Evolutionary conservation across 2,888 invertebrate species (phyloP).

Genomic region (Cheilosia urbana): DNA sequence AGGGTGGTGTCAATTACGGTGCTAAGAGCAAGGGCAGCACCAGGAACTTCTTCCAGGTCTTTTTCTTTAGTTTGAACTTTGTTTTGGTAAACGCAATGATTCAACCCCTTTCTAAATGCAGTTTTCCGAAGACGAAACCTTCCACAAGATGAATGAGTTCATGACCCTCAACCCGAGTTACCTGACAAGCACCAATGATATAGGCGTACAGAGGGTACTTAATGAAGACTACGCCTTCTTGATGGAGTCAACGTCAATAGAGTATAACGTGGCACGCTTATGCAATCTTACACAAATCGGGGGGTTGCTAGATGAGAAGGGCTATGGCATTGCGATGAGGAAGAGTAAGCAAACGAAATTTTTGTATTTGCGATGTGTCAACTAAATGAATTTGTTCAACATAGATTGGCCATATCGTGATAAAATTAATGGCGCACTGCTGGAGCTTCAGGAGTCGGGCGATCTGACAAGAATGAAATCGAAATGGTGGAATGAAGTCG

Average conservation of each 20-base stretch:
- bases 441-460: constrained; percentile 93
- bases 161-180: constrained; percentile 88
- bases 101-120: constrained; percentile 52
- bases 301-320: constrained; percentile 88
- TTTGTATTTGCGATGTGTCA: not conserved
- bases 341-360: constrained; percentile 84
- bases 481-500: constrained; percentile 95
- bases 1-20: constrained; percentile 93
- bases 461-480: constrained; percentile 90
- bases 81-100: too few relatives aligned
- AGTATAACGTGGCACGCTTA: constrained; percentile 88
- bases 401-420: constrained; percentile 87
- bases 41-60: constrained; percentile 93
- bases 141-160: constrained; percentile 91
- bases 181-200: constrained; percentile 84
- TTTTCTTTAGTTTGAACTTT: not conserved
- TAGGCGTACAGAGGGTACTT: constrained; percentile 85
- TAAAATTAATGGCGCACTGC: constrained; percentile 90
- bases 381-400: not conserved
- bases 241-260: constrained; percentile 91
- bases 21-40: constrained; percentile 94
- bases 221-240: constrained; percentile 88
- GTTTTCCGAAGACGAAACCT: constrained; percentile 90
- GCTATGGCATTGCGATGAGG: constrained; percentile 89
- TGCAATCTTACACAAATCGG: constrained; percentile 87